Evolutionary conservation across 2,797 vertebrate species (phyloP).

Genomic region (Cirrhinus mrigala): DNA sequence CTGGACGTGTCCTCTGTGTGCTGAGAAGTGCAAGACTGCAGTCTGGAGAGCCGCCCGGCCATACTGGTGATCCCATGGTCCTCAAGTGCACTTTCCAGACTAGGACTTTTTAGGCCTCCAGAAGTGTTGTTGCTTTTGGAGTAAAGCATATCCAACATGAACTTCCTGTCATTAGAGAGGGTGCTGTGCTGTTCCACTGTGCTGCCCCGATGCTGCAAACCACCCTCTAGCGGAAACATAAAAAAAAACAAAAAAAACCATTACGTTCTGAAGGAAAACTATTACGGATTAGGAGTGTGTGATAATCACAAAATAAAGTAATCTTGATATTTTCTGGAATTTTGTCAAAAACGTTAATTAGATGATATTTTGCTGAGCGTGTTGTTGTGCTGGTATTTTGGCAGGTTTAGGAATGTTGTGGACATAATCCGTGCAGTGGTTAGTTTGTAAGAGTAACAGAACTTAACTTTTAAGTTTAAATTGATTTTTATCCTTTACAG

Average conservation of each 20-base stretch:
- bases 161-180: conserved; percentile 78
- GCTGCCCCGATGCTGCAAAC: conserved; percentile 62
- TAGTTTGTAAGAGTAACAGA: too few species aligned
- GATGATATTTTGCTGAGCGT: too few species aligned
- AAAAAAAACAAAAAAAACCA: conserved; percentile 14
- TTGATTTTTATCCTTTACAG: too few species aligned
- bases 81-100: conserved; percentile 42
- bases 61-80: conserved; percentile 47
- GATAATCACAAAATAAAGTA: too few species aligned
- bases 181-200: conserved; percentile 70
- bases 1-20: conserved; percentile 65
- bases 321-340: too few species aligned
- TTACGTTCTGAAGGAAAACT: background rate
- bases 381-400: too few species aligned
- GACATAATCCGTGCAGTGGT: too few species aligned
- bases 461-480: too few species aligned
- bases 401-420: too few species aligned
- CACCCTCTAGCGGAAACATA: conserved; percentile 62
- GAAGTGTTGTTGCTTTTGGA: conserved; percentile 67
- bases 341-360: too few species aligned
- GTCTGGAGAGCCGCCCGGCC: conserved; percentile 53
- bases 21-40: conserved; percentile 47
- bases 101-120: conserved; percentile 57
- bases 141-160: conserved; percentile 83
- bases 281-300: background rate